These are phyloP conservation scores for Bambusicola thoracicus DNA, from an alignment of 2,113 vertebrate genomes.

Conservation along the genomic window DNA sequence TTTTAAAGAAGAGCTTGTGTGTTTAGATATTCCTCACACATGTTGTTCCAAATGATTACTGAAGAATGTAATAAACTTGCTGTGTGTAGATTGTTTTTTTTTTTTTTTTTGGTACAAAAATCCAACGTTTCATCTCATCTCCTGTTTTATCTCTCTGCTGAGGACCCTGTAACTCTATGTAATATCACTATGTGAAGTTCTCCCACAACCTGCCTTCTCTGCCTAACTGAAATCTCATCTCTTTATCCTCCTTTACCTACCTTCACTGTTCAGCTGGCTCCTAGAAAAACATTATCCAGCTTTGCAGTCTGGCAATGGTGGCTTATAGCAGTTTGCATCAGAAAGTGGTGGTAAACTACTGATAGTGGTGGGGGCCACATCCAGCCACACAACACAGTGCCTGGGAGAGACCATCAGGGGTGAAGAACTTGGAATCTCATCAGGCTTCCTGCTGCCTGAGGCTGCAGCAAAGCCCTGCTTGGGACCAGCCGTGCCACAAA, in stretches of 20 bases:
- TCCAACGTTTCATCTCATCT: background rate
- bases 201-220: background rate
- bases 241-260: background rate
- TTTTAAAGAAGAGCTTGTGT: background rate
- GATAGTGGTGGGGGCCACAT: background rate
- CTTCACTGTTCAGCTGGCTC: background rate
- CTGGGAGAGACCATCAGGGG: background rate
- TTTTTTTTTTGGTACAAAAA: background rate
- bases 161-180: background rate
- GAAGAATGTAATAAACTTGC: background rate
- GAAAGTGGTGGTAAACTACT: background rate
- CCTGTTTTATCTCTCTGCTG: background rate
- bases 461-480: background rate
- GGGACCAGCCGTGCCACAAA: background rate
- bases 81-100: background rate
- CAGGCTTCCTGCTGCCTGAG: background rate
- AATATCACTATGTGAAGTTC: background rate
- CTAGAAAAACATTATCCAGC: background rate
- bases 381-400: background rate
- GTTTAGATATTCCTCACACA: background rate
- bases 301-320: rapidly evolving
- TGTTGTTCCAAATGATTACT: background rate
- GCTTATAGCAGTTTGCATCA: background rate
- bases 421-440: background rate
- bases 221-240: background rate